Conservation (phyloP, 2,113 vertebrate species). For the Prunella himalayana region DNA sequence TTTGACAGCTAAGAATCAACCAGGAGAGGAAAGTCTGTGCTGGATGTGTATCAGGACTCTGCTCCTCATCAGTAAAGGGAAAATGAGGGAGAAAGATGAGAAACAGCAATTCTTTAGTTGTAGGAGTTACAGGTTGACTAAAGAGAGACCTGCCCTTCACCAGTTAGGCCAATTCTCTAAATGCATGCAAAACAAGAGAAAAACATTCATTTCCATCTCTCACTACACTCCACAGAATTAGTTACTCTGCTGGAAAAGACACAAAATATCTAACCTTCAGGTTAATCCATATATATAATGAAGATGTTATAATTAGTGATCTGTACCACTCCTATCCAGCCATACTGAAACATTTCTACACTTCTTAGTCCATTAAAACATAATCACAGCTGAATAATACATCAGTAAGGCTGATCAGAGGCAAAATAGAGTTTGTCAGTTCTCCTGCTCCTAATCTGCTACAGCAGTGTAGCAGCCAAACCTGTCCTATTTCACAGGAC, state of each 20-base stretch:
- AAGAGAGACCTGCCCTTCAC: not conserved
- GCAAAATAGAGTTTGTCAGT: not conserved
- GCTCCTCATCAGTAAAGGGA: not conserved
- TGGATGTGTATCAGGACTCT: not conserved
- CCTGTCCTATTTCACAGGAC: not conserved
- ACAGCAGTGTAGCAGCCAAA: not conserved
- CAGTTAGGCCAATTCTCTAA: not conserved
- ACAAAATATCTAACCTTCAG: not conserved
- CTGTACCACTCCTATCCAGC: not conserved
- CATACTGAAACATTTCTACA: not conserved
- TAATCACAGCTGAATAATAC: not conserved
- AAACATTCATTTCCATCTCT: not conserved
- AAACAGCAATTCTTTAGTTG: not conserved
- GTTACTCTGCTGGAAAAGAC: not conserved
- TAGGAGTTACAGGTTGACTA: not conserved
- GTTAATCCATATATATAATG: not conserved
- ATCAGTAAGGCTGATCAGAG: not conserved
- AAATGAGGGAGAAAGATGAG: not conserved
- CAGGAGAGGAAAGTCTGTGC: not conserved
- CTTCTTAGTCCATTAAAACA: not conserved
- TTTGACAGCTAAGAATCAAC: not conserved
- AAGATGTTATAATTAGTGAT: not conserved
- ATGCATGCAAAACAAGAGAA: not conserved
- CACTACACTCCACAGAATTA: not conserved
- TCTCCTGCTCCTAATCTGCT: not conserved